Evolutionary conservation across 2,797 vertebrate genomes (phyloP).

Genomic region (Mormyrus hasselquistii): DNA sequence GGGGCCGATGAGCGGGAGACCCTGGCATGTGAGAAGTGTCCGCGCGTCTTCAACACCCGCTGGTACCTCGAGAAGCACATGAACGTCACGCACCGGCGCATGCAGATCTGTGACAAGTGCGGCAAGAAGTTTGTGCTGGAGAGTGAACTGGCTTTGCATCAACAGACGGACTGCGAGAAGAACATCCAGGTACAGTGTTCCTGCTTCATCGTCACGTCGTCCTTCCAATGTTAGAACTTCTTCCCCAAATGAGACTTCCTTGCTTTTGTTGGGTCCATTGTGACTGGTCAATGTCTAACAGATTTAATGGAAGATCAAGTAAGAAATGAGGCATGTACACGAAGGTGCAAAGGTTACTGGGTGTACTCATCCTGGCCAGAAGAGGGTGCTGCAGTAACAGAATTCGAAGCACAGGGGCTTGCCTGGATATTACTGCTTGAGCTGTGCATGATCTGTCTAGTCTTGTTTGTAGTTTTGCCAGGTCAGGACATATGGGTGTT

Average conservation of each 20-base stretch:
- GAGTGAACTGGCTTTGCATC: conserved; percentile 96
- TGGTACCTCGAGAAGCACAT: conserved; percentile 99
- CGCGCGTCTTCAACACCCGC: conserved; percentile 94
- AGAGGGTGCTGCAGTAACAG: neutral
- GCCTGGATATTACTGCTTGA: neutral
- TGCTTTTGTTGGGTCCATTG: neutral
- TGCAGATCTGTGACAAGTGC: conserved; percentile 99
- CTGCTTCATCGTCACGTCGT: neutral
- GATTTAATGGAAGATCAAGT: neutral
- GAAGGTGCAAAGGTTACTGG: neutral
- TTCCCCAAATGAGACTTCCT: neutral
- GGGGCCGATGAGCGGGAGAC: conserved; percentile 87
- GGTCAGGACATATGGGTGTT: neutral
- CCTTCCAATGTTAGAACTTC: neutral
- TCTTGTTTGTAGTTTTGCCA: neutral
- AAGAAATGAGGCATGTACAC: neutral
- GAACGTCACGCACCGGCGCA: conserved; percentile 94
- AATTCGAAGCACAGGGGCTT: neutral
- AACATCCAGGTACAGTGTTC: conserved; percentile 88
- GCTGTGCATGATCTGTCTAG: neutral
- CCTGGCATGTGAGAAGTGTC: conserved; percentile 94
- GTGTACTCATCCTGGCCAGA: neutral
- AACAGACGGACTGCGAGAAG: conserved; percentile 99
- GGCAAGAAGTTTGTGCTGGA: conserved; percentile 98
- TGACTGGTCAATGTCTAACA: neutral